Base-by-base conservation (phyloP, 2,888 invertebrate species). In the Antheraea yamamai region DNA sequence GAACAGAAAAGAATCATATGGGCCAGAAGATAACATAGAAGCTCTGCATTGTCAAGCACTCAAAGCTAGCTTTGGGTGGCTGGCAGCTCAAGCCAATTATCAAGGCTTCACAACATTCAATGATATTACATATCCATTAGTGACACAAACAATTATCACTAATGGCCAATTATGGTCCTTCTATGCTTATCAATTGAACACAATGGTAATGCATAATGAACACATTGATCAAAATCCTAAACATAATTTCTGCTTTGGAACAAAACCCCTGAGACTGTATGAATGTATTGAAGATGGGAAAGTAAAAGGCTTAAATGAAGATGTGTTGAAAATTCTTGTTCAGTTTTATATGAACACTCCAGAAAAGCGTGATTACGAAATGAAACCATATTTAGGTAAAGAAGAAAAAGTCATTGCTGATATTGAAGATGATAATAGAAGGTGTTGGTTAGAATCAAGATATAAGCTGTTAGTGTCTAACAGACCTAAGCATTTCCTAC, bases 111-210 rank as follows among this genome's bases (percentile, higher is more conserved):
- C 97, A 58, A 97, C 98, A 23, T 98, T 96, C 87, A 97, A 98
- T 82, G 99, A 99, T 80, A 83, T 99, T 26, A 98, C 98, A 0
- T 98, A 99, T 88, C 99, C 99, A 0, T 89, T 99, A 75, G 96
- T 97, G 0, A 97, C 98, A 6, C 99, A 99, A 95, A 97, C 97
- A 23, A 94, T 98, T 20, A 95, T 99, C 64, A 98, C 98, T 0
- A 97, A 99, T 91, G 99, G 99, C 0, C 96, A 97, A 80, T 87
- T 96, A 6, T 98, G 98, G 96, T 97, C 97, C 0, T 97, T 99
- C 80, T 98, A 97, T 86, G 96, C 97, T 20, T 99, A 99, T 88
- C 99, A 99, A 89, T 91, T 99, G 76, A 99, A 99, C 88, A 99
- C 98, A 0, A 95, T 96, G 58, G 85, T 96, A 20, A 90, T 97